Conservation (phyloP, 2,797 vertebrate genomes). For the Poeciliopsis paucimaculata region DNA sequence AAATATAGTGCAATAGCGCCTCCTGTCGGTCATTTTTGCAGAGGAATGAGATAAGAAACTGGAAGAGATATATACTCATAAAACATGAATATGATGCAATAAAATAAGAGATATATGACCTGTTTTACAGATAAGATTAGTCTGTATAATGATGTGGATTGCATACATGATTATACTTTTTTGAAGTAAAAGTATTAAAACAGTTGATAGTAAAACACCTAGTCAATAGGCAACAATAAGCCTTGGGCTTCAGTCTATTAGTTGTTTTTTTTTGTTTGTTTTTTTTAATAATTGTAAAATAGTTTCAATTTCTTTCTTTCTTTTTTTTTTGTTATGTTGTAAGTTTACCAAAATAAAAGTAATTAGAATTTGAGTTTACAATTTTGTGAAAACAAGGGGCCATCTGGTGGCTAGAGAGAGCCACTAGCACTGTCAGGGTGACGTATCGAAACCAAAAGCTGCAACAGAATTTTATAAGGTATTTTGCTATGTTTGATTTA, state of each 20-base stretch:
- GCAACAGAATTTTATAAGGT: background rate
- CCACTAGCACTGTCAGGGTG: background rate
- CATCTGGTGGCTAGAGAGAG: background rate
- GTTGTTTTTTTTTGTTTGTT: too few relatives aligned
- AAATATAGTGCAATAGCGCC: constrained; percentile 33
- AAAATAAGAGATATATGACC: background rate
- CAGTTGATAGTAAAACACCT: background rate
- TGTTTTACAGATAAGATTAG: background rate
- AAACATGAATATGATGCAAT: background rate
- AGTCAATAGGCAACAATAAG: too few relatives aligned
- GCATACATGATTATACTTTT: background rate
- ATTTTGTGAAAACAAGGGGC: background rate
- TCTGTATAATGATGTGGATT: background rate
- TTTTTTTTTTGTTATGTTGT: too few relatives aligned
- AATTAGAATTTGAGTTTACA: too few relatives aligned
- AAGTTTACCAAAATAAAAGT: too few relatives aligned
- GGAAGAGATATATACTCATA: background rate
- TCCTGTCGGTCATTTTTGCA: constrained; percentile 34
- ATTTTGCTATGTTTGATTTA: background rate
- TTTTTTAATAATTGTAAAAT: too few relatives aligned
- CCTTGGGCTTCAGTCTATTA: too few relatives aligned
- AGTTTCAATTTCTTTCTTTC: too few relatives aligned
- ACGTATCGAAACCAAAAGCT: background rate
- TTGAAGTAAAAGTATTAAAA: background rate
- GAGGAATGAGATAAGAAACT: background rate